Conservation (phyloP, 1,140 invertebrate species). For the Palaemon carinicauda region DNA sequence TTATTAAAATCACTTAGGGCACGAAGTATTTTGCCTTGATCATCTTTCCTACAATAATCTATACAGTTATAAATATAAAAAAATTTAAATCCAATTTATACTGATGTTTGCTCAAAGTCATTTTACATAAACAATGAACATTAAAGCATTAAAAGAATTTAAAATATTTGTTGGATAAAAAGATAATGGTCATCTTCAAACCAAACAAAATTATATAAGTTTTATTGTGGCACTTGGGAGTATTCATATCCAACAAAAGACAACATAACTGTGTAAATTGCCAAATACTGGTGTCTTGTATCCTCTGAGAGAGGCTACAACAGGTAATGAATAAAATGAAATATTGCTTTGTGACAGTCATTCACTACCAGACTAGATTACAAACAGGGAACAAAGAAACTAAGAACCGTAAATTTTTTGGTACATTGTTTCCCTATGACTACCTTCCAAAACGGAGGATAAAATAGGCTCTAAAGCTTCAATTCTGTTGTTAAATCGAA, state of each 20-base stretch:
- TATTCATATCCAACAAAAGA: no score
- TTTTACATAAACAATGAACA: not conserved
- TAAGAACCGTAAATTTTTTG: not conserved
- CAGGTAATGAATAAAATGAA: slow-evolving; percentile 46
- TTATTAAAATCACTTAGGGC: no score
- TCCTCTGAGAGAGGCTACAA: slow-evolving; percentile 52
- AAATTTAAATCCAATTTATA: no score
- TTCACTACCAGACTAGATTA: not conserved
- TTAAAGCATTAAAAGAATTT: not conserved
- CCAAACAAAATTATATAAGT: not conserved
- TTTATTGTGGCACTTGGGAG: no score
- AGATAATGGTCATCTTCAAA: not conserved
- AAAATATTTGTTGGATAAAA: no score
- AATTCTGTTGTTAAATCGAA: slow-evolving; percentile 1
- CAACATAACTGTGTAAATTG: no score
- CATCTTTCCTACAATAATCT: no score
- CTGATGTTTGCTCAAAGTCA: not conserved
- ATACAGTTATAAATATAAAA: no score
- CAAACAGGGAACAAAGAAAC: not conserved
- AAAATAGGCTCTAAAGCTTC: not conserved
- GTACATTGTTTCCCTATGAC: slow-evolving; percentile 35
- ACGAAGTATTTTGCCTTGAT: no score
- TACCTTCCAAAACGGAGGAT: slow-evolving; percentile 5
- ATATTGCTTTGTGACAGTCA: no score
- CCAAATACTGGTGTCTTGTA: not conserved